Percentiles rank a stretch among this genome's conserved stretches.
Evolutionary conservation across 2,888 invertebrate genomes (phyloP).

Genomic region (Drosophila paucipuncta): DNA sequence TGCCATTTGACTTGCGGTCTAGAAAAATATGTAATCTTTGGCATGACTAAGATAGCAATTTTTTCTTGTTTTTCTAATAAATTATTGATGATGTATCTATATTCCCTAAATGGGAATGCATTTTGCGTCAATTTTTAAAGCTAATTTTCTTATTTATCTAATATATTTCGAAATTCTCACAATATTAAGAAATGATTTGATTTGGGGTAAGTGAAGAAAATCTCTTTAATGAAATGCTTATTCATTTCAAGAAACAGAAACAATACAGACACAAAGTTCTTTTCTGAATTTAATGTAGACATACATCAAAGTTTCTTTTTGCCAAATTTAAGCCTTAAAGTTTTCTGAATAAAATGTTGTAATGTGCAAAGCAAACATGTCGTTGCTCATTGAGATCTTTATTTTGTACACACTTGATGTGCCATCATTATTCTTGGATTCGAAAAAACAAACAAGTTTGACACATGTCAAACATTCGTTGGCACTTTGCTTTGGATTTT

Average conservation of each 20-base stretch:
- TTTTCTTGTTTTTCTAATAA: neutral
- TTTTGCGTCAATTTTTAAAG: neutral
- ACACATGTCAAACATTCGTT: conserved; percentile 65
- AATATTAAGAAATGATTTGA: neutral
- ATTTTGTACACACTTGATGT: too few species aligned
- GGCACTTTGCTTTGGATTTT: conserved; percentile 52
- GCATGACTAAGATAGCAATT: neutral
- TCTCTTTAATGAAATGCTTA: neutral
- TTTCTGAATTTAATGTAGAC: neutral
- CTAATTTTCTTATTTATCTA: neutral
- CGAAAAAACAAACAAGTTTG: conserved; percentile 10
- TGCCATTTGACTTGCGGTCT: neutral
- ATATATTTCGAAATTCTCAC: neutral
- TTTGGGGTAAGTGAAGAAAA: neutral
- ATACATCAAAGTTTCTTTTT: neutral
- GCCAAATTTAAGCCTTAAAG: neutral
- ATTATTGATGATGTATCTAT: neutral
- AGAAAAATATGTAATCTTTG: neutral
- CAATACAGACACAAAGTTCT: neutral
- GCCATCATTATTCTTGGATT: neutral
- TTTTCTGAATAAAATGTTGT: neutral
- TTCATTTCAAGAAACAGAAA: neutral
- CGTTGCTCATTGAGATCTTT: neutral
- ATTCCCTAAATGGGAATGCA: neutral
- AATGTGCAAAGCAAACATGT: neutral